Evolutionary conservation across 2,888 invertebrate species (phyloP), one percentile per base, ranked within the genome.

Genomic region (Parnassius glacialis): DNA sequence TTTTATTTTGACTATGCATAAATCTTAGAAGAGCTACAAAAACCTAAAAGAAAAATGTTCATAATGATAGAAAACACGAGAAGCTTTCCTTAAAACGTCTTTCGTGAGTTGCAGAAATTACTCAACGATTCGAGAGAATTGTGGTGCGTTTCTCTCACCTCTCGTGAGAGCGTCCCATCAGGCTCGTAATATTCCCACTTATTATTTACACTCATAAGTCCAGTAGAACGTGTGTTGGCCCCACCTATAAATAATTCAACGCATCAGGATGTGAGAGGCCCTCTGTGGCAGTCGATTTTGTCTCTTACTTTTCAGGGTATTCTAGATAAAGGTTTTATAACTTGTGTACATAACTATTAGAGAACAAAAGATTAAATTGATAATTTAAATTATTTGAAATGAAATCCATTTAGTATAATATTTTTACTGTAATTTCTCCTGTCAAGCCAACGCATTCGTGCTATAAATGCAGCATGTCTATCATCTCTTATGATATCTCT

Each of bases 181-280:
- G 68, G 68, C 65, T 47, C 57, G 63, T 67, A 60, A 67, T 67
- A 81, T 80, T 81, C 80, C 70, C 77, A 83, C 83, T 80, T 81
- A 83, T 91, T 86, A 89, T 90, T 90, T 91, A 75, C 74, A 75
- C 73, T 75, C 81, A 84, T 87, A 85, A 85, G 87, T 84, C 88
- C 85, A 77, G 74, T 65, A 74, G 74, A 74, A 78, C 80, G 83
- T 84, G 78, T 78, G 81, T 79, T 68, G 70, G 76, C 76, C 75
- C 70, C 71, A 70, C 72, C 65, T 72, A 86, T 89, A 84, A 89
- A 89, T 88, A 87, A 89, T 89, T 88, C 87, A 89, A 72, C 64
- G 72, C 72, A 74, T 74, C 74, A 67, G 70, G 68, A 64, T 69
- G 69, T 68, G 56, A 59, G 68, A 67, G 68, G 68, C 65, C 59